Evolutionary conservation across 2,113 vertebrate genomes (phyloP).

Genomic region (Penelope pileata): DNA sequence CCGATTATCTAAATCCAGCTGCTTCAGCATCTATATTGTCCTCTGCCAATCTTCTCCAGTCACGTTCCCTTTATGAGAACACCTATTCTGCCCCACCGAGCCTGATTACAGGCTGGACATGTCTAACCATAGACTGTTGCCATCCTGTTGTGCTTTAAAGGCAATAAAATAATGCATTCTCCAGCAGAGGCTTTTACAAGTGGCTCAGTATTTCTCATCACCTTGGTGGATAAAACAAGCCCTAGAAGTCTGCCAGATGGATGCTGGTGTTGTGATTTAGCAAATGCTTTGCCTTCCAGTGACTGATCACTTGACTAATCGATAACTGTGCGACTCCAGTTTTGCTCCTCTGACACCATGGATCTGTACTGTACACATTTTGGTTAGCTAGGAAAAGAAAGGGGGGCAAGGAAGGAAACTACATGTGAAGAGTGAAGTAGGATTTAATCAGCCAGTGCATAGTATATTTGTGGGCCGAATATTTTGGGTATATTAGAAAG

Average conservation of each 20-base stretch:
- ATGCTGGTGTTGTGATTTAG: background rate
- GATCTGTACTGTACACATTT: background rate
- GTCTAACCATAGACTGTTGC: background rate
- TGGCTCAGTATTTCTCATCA: background rate
- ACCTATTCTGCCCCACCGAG: conserved; percentile 10
- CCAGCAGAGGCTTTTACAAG: background rate
- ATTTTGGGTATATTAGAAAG: background rate
- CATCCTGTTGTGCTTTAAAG: background rate
- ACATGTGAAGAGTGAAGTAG: background rate
- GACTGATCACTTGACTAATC: background rate
- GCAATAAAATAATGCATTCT: background rate
- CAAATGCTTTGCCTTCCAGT: background rate
- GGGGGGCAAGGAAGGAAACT: background rate
- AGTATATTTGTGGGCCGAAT: background rate
- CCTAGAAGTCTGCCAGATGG: background rate
- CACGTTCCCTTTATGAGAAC: background rate
- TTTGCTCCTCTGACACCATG: background rate
- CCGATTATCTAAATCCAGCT: background rate
- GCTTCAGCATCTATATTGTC: background rate
- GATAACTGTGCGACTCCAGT: background rate
- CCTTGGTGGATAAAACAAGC: background rate
- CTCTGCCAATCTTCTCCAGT: background rate
- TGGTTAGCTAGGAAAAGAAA: background rate
- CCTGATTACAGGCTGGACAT: conserved; percentile 5
- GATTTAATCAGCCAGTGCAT: background rate